Conservation (phyloP, 1,140 invertebrate species). For the Helicoverpa zea region DNA sequence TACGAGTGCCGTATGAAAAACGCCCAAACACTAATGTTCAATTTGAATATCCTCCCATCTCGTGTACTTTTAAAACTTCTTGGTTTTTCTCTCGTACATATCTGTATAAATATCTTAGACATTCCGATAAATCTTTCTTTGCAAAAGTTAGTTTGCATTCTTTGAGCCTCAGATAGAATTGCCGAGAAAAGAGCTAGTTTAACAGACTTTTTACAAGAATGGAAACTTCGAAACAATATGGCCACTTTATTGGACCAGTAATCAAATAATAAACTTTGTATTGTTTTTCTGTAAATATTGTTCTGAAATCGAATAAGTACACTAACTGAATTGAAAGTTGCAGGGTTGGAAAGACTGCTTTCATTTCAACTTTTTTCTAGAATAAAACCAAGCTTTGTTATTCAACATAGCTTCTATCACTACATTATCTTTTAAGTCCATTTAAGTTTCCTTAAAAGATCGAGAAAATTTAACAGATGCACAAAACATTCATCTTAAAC, state of each 20-base stretch:
- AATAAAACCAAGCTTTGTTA: too few species aligned
- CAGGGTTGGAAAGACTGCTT: not conserved
- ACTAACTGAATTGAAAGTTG: conserved; percentile 1
- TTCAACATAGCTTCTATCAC: too few species aligned
- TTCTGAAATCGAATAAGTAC: conserved; percentile 11
- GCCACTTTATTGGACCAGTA: not conserved
- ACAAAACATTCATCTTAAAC: too few species aligned
- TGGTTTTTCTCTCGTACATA: conserved; percentile 6
- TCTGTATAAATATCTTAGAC: not conserved
- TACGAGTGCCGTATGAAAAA: not conserved
- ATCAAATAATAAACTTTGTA: conserved; percentile 9
- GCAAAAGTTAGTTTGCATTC: conserved; percentile 15
- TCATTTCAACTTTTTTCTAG: not conserved
- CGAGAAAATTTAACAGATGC: too few species aligned
- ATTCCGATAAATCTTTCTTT: not conserved
- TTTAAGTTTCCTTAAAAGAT: too few species aligned
- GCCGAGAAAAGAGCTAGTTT: not conserved
- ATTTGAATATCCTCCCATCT: conserved; percentile 25
- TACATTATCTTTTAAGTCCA: too few species aligned
- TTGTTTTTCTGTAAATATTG: conserved; percentile 18
- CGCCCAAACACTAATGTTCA: not conserved
- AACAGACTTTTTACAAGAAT: not conserved
- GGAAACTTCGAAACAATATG: conserved; percentile 7
- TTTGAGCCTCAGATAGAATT: not conserved
- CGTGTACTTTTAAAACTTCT: conserved; percentile 4